Evolutionary conservation across 2,113 vertebrate genomes (phyloP).

Genomic region (Penelope pileata): DNA sequence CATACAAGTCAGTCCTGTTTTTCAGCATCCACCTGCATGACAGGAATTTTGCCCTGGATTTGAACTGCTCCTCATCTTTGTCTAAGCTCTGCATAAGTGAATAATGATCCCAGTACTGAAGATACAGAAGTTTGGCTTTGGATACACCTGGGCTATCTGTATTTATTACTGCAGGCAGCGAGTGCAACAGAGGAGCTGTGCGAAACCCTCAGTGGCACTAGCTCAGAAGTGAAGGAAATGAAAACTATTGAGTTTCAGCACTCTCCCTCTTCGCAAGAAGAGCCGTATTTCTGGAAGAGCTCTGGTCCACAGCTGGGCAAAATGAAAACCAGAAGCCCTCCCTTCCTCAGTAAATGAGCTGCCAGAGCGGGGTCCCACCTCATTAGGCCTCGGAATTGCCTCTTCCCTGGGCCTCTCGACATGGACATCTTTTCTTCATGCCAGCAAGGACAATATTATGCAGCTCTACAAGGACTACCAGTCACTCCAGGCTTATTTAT

Average conservation of each 20-base stretch:
- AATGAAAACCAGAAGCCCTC: background rate
- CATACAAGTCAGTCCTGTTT: slow-evolving; percentile 17
- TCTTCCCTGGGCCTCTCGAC: background rate
- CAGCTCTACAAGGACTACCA: background rate
- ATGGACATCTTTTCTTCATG: background rate
- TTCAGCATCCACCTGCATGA: slow-evolving; percentile 23
- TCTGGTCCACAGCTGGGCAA: background rate
- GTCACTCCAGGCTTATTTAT: background rate
- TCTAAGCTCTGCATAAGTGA: background rate
- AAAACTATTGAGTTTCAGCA: background rate
- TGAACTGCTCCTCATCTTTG: slow-evolving; percentile 2
- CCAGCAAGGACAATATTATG: background rate
- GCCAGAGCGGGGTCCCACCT: background rate
- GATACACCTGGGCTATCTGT: background rate
- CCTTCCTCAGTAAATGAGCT: background rate
- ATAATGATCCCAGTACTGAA: slow-evolving; percentile 8
- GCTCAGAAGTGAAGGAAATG: background rate
- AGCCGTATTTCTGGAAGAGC: background rate
- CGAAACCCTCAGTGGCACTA: background rate
- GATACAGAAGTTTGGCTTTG: background rate
- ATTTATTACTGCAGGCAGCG: background rate
- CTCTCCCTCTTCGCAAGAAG: background rate
- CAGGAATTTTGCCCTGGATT: slow-evolving; percentile 56
- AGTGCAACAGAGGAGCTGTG: background rate
- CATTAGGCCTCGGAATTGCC: background rate